phyloP scores from a whole-genome alignment of 1,140 invertebrate species.

The Melipona quadrifasciata region DNA sequence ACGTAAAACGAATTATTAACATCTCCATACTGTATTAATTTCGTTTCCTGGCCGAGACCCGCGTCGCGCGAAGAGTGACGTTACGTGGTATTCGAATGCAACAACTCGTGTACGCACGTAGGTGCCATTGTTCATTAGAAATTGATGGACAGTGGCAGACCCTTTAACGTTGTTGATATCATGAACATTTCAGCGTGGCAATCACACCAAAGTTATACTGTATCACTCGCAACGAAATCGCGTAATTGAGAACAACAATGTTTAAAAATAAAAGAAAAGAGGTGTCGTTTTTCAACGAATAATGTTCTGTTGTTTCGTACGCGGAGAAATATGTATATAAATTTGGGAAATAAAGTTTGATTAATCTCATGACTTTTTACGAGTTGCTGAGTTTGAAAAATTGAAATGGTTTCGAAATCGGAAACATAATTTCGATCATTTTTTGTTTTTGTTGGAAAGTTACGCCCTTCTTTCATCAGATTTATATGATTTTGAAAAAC shows the following conservation, averaged over 20 bases:
- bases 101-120: not conserved
- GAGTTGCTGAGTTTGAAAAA: not conserved
- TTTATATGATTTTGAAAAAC: no score
- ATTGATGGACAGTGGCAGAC: not conserved
- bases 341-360: not conserved
- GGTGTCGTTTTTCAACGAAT: not conserved
- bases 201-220: not conserved
- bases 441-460: not conserved
- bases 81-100: constrained; percentile 18
- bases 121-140: not conserved
- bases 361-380: not conserved
- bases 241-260: not conserved
- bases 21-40: constrained; percentile 43
- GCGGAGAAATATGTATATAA: not conserved
- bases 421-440: not conserved
- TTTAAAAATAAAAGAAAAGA: not conserved
- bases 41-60: constrained; percentile 23
- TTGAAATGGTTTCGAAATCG: not conserved
- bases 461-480: not conserved
- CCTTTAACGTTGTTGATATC: not conserved
- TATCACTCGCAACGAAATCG: not conserved
- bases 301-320: not conserved
- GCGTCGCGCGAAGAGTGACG: not conserved
- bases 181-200: not conserved
- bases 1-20: constrained; percentile 36